Base-by-base conservation (phyloP, 2,797 vertebrate genomes). In the Huso huso region DNA sequence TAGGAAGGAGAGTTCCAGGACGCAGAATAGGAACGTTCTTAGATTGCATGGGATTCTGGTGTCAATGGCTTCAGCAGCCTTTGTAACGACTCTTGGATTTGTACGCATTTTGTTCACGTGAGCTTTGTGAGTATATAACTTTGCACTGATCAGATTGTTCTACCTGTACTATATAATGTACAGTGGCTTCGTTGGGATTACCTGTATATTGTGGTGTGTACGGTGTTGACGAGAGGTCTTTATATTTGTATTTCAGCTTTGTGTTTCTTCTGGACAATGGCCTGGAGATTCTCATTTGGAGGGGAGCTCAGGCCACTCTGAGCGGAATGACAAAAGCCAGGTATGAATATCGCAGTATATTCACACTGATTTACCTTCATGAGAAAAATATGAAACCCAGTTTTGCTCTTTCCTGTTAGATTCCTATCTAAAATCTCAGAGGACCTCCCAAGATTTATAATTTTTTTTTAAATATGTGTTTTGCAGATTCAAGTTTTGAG, bases 231-330 rank as follows among this genome's bases (percentile, higher is more conserved):
- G 1, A 18, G 15, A 18, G 15, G 23, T 37, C 2, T 57, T 48
- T 23, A 7, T 68, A 12, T 51, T 1, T 48, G 50, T 69, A 48
- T 68, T 62, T 18, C 80, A 99, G 97, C 57, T 99, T 87, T n/a
- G 95, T 97, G 51, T 98, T 96, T 79, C 86, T 99, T 70, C 76
- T 97, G 82, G 97, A 99, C 74, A 82, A 74, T 0, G 97, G 95
- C 1, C 78, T 92, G 37, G 89, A 94, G 48, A 87, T 99, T 67
- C 92, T 85, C 0, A 76, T 97, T 66, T 99, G 97, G 97, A 92
- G 95, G 3, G 96, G 97, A 68, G 78, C 78, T 49, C 94, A 92
- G 62, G 97, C 96, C 65, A 96, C 95, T 0, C 86, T 99, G 68
- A 95, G 91, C 37, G 69, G 85, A 78, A 95, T 93, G 66, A 98